Evolutionary conservation across 2,888 invertebrate genomes (phyloP), one percentile per base, ranked within the genome.

Genomic region (Nomada fucata): DNA sequence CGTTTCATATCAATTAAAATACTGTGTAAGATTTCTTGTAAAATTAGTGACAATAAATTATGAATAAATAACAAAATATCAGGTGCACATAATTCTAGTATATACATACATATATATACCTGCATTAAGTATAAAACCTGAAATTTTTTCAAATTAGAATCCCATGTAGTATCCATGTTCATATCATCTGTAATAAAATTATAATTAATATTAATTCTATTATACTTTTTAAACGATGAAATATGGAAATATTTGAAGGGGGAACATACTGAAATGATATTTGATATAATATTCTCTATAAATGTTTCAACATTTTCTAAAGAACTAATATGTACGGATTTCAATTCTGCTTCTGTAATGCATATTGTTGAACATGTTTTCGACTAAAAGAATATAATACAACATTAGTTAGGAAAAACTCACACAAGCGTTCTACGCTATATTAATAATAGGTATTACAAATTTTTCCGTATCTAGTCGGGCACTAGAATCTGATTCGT

Each of bases 1-100:
- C 57, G n/a, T 73, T 73, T 73, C 52, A 60, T 47, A 64, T 36
- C 47, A 29, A 2, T 44, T 29, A 53, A 52, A 57, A 47, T 61
- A 72, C 23, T 29, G 23, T 72, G n/a, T 71, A 72, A 68, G 10
- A 29, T 57, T 68, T 68, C 20, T 36, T 55, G 36, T 79, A 69
- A 81, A 60, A 57, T 73, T 78, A 78, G 47, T 59, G 65, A 78
- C 68, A 57, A 80, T 74, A 57, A 76, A 67, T 52, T 57, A 68
- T 65, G 64, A 36, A 11, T 42, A 53, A 47, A 60, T n/a, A 29
- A 52, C 20, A 36, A 18, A 20, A 60, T 75, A 52, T 23, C 23
- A n/a, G 13, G 42, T 47, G 70, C 15, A 60, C 36, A 55, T n/a
- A 69, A 55, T 47, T 53, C 60, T 64, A 79, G 1, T 18, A 26